Evolutionary conservation across 2,113 vertebrate genomes (phyloP).

Genomic region (Gorsachius goisagi): DNA sequence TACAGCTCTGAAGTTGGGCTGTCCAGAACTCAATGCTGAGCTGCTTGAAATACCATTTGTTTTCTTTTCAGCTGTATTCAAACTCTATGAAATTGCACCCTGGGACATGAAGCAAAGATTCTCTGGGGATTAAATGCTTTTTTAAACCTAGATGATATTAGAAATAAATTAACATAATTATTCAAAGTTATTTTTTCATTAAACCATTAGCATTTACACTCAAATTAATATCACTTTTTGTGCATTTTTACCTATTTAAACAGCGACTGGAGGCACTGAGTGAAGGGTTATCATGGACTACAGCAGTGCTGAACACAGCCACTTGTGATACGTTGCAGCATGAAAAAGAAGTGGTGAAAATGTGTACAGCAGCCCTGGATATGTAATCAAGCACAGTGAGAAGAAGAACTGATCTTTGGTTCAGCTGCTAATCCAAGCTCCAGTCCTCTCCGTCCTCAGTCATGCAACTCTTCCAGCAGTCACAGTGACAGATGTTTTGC

Average conservation of each 20-base stretch:
- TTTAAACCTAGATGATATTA: not conserved
- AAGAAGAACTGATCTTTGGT: not conserved
- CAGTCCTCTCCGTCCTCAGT: not conserved
- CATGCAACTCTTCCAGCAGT: not conserved
- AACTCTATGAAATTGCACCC: not conserved
- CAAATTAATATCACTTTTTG: not conserved
- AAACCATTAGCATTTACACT: constrained; percentile 2
- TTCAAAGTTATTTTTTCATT: constrained; percentile 3
- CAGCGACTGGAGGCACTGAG: not conserved
- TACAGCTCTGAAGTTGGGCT: not conserved
- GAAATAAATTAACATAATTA: not conserved
- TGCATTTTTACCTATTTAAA: not conserved
- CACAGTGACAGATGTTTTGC: constrained; percentile 19
- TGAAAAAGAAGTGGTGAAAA: not conserved
- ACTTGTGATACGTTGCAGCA: not conserved
- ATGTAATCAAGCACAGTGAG: not conserved
- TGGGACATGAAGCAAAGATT: not conserved
- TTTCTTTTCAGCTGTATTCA: not conserved
- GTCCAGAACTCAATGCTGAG: not conserved
- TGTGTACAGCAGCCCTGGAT: not conserved
- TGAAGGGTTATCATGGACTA: not conserved
- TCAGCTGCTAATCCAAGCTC: not conserved
- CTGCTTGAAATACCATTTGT: not conserved
- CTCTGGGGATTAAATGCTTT: not conserved
- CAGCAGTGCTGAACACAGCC: not conserved